These are phyloP conservation scores for Acrossocheilus fasciatus DNA, from an alignment of 2,797 vertebrate species.

Conservation along the genomic window DNA sequence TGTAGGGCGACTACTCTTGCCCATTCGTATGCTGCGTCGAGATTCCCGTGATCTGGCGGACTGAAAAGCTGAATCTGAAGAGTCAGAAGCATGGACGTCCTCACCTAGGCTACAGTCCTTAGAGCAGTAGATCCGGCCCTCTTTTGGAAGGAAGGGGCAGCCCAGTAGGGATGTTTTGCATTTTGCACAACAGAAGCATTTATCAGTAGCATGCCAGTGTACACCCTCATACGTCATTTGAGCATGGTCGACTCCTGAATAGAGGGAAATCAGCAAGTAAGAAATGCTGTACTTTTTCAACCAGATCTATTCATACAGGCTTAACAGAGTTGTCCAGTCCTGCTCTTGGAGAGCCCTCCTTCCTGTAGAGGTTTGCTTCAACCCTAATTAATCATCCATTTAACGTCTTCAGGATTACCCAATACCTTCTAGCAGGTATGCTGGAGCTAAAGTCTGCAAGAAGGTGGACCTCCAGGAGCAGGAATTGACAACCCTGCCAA, in stretches of 20 bases:
- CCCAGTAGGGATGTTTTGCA: constrained; percentile 93
- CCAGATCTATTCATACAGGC: not conserved
- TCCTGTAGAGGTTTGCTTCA: not conserved
- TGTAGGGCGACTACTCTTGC: constrained; percentile 89
- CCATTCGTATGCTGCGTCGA: constrained; percentile 89
- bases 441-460: not conserved
- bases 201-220: constrained; percentile 96
- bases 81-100: constrained; percentile 92
- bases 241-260: constrained; percentile 92
- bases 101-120: constrained; percentile 95
- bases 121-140: constrained; percentile 95
- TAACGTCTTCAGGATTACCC: not conserved
- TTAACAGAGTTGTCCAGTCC: not conserved
- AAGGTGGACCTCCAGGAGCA: not conserved
- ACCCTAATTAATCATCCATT: not conserved
- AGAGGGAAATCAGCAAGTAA: constrained; percentile 23
- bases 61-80: constrained; percentile 95
- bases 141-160: constrained; percentile 95
- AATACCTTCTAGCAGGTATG: not conserved
- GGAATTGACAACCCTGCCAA: not conserved
- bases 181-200: constrained; percentile 94
- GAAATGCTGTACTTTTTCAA: constrained; percentile 3
- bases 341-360: not conserved
- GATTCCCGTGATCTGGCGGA: constrained; percentile 94
- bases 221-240: constrained; percentile 98